These are phyloP conservation scores for Chanos chanos DNA, from an alignment of 2,797 vertebrate genomes.

Conservation along the genomic window DNA sequence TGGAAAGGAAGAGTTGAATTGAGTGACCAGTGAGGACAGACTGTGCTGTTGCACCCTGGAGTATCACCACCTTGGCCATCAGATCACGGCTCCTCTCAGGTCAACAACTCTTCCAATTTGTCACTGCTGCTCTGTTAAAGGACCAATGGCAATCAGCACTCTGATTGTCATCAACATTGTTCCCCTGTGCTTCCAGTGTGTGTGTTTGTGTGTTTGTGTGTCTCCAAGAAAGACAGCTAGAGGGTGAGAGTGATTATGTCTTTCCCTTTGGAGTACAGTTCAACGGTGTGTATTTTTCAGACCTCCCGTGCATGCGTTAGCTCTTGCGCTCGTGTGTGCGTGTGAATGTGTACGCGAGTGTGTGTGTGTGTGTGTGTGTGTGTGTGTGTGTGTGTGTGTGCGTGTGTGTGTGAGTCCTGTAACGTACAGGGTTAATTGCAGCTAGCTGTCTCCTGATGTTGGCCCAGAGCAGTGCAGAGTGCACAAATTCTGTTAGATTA, in stretches of 20 bases:
- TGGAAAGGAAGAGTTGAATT: not conserved
- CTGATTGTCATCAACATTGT: constrained; percentile 50
- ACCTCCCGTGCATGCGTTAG: constrained; percentile 34
- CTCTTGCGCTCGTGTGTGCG: constrained; percentile 40
- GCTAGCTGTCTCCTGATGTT: not conserved
- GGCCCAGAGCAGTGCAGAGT: constrained; percentile 44
- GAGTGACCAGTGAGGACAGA: not conserved
- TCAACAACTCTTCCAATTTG: constrained; percentile 30
- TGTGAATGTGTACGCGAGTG: constrained; percentile 43
- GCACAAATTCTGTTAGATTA: constrained; percentile 61
- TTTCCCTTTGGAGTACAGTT: constrained; percentile 32
- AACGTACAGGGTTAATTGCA: not conserved
- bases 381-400: constrained; percentile 48
- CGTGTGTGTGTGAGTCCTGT: constrained; percentile 27
- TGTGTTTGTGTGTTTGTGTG: constrained; percentile 31
- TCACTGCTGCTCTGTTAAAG: constrained; percentile 25
- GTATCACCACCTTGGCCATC: constrained; percentile 6
- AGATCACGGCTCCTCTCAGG: constrained; percentile 22
- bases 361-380: constrained; percentile 36
- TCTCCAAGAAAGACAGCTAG: constrained; percentile 14
- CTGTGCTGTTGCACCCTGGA: not conserved
- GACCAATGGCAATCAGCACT: constrained; percentile 19
- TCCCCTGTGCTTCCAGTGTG: constrained; percentile 50
- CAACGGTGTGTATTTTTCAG: constrained; percentile 15
- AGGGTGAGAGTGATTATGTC: constrained; percentile 46